Base-by-base conservation (phyloP, 2,113 vertebrate species). In the Illadopsis cleaveri region DNA sequence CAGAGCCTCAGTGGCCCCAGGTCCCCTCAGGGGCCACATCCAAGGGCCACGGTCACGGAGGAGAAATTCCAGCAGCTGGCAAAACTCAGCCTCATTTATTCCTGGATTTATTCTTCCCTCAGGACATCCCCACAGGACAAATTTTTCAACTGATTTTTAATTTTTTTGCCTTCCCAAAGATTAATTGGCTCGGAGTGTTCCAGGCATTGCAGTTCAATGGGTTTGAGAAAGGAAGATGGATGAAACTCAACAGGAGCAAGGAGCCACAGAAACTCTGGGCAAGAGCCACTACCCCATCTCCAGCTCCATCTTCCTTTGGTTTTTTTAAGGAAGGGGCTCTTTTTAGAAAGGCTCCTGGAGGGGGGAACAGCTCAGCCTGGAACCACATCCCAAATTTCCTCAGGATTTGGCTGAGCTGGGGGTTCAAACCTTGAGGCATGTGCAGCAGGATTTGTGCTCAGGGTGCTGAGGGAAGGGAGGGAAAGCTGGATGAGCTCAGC, bases 21-120 rank as follows among this genome's bases (percentile, higher is more conserved):
- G 73, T 11, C 33, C 40, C 69, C 31, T 70, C 13, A 2, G 22
- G 6, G 31, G 22, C 8, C 6, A 3, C 47, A 22, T 8, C 37
- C 13, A 42, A 40, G n/a, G 50, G 22, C 58, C 30, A 11, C 0
- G 1, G 38, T 35, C 27, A 0, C 2, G 2, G 18, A 66, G 72
- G 70, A 73, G 19, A 66, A 75, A 94, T 85, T 31, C 27, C 76
- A 88, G 38, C 82, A 60, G 82, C 61, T 60, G 68, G 78, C 51
- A 71, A 33, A 68, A 75, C 19, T 9, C 50, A 45, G 75, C 89
- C 53, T 79, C 82, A 47, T 79, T 79, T 82, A 25, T 17, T 75
- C 25, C 70, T 47, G 38, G n/a, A 60, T 86, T 93, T 69, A 40
- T 61, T 85, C 65, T 62, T 73, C 65, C 75, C 50, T 45, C 42